Percentiles rank a stretch among this genome's conserved stretches.
These are phyloP conservation scores for Harmothoe impar DNA, from an alignment of 2,888 invertebrate genomes.

Conservation along the genomic window DNA sequence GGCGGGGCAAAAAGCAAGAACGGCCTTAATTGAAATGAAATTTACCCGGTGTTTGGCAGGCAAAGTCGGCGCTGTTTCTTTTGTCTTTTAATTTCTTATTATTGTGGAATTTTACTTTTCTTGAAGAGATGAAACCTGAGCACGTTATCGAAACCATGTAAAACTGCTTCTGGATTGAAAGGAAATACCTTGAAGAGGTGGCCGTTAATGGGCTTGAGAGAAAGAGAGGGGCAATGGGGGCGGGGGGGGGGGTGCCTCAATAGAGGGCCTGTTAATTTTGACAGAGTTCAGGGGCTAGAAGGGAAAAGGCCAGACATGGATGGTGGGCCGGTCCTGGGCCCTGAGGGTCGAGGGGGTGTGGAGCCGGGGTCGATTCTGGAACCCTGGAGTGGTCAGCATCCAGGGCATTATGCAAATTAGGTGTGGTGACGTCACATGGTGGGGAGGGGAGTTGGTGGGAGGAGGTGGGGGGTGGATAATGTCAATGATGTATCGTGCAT, in stretches of 20 bases:
- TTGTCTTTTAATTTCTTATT: neutral
- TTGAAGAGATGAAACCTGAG: neutral
- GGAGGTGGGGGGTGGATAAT: neutral
- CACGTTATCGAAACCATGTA: constrained; percentile 21
- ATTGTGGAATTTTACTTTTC: neutral
- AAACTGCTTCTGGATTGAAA: neutral
- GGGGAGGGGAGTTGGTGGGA: neutral
- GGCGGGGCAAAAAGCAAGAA: neutral
- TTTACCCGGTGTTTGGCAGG: constrained; percentile 30
- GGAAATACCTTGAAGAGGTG: neutral
- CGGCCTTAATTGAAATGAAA: constrained; percentile 25
- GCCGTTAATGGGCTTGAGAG: neutral
- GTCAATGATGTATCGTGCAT: constrained; percentile 33
- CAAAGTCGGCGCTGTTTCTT: neutral
- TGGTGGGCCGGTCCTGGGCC: neutral
- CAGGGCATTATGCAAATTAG: constrained; percentile 38
- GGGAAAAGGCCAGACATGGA: neutral
- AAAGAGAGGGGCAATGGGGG: no score
- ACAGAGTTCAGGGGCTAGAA: neutral
- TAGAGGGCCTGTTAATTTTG: neutral
- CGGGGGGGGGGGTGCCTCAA: no score
- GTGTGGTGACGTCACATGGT: neutral
- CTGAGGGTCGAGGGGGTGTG: neutral
- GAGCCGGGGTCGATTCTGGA: neutral
- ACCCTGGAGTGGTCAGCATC: constrained; percentile 18